Base-by-base conservation (phyloP, 2,113 vertebrate species). In the Monopterus albus region DNA sequence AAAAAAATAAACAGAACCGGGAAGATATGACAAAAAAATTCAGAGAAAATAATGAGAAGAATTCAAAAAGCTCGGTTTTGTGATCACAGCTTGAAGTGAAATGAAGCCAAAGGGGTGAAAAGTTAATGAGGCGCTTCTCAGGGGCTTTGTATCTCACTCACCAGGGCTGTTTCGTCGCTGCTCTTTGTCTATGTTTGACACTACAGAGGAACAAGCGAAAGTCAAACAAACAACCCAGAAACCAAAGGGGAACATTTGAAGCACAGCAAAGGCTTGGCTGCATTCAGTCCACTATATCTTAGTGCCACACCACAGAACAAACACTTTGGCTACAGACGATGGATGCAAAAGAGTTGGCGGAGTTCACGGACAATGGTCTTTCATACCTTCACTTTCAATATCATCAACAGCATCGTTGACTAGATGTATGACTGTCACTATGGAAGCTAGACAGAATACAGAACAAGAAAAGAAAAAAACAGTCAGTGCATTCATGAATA, bases 391-490 rank as follows among this genome's bases (percentile, higher is more conserved):
- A 73, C 82, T 91, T 78, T 91, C 89, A 76, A 88, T 84, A 60
- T 88, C 60, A 61, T 89, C 89, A 21, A 90, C 89, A 2, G 89
- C 79, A 29, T 91, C 85, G n/a, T 90, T 91, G 78, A 90, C 88
- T 3, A 89, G 86, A 63, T 87, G 89, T 67, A 91, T 90, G 67
- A 91, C 90, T n/a, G 89, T 91, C 78, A 89, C 90, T 64, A 91
- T 88, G 76, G 90, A 91, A 42, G 86, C 90, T 91, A 6, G 26
- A 33, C 36, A 47, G 61, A 56, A 39, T 5, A 53, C 58, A 79
- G 36, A 78, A n/a, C 57, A 23, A 66, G 36, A 64, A 14, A 55
- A 47, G 26, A 45, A 61, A 28, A 17, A 47, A 51, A 66, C 26
- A 71, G 66, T 79, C 28, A 74, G 50, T 14, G 46, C 56, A n/a